These are phyloP conservation scores for Pelecanus crispus DNA, from an alignment of 2,113 vertebrate genomes.

Conservation along the genomic window DNA sequence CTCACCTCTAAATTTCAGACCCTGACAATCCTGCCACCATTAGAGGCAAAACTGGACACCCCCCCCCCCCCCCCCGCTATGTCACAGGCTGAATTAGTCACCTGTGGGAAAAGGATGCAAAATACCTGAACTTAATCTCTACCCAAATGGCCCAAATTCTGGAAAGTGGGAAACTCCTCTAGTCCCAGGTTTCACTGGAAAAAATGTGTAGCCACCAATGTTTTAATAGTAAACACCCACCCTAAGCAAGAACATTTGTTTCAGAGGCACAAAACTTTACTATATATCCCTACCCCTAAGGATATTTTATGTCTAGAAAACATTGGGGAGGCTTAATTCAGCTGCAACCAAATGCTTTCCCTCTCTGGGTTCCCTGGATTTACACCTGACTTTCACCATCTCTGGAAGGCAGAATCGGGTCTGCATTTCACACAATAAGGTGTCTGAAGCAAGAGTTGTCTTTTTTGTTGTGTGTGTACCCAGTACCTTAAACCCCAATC, in stretches of 20 bases:
- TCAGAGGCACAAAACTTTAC: not conserved
- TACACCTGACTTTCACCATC: not conserved
- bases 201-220: fast-evolving
- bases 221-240: not conserved
- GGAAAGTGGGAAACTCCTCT: not conserved
- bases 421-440: not conserved
- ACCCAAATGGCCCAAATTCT: not conserved
- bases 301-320: not conserved
- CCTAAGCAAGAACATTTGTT: not conserved
- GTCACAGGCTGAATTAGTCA: not conserved
- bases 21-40: not conserved
- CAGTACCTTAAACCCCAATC: not conserved
- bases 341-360: not conserved
- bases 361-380: not conserved
- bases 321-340: not conserved
- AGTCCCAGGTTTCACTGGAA: not conserved
- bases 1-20: not conserved
- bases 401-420: not conserved
- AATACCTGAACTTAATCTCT: not conserved
- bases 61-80: fast-evolving
- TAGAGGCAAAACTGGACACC: not conserved
- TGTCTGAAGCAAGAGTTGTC: not conserved
- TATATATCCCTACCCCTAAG: not conserved
- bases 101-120: not conserved
- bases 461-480: not conserved